These are phyloP conservation scores for Spodoptera littoralis DNA, from an alignment of 2,888 invertebrate species.

Conservation along the genomic window DNA sequence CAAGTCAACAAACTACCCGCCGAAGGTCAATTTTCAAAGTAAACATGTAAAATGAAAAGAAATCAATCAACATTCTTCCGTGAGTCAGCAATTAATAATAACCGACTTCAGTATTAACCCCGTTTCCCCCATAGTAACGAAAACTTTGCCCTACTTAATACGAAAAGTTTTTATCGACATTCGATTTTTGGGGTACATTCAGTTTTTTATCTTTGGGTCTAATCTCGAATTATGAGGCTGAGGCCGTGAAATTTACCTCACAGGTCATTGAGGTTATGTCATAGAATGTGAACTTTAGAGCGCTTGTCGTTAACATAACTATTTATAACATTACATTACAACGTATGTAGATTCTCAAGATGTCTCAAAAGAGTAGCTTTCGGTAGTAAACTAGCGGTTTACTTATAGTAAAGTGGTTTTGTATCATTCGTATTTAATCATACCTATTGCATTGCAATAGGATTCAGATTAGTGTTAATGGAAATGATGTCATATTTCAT, in stretches of 20 bases:
- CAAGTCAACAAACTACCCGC: no score
- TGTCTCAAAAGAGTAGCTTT: no score
- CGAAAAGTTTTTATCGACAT: constrained; percentile 18
- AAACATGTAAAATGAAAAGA: constrained; percentile 9
- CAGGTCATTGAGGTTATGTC: constrained; percentile 8
- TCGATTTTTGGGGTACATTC: constrained; percentile 3
- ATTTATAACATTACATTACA: constrained; percentile 4
- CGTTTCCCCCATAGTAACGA: constrained; percentile 3
- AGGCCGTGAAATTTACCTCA: constrained; percentile 14
- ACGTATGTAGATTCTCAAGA: no score
- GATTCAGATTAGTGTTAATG: no score
- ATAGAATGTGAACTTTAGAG: constrained; percentile 4
- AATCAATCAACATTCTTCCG: constrained; percentile 9
- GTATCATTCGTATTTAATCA: no score
- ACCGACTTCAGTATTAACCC: neutral
- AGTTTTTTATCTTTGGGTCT: constrained; percentile 27
- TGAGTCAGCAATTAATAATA: constrained; percentile 10
- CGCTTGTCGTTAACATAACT: constrained; percentile 16
- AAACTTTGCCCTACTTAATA: constrained; percentile 3
- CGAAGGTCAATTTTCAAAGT: constrained; percentile 10
- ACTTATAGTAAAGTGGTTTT: no score
- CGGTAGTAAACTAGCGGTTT: no score
- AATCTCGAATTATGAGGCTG: constrained; percentile 17
- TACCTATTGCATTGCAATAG: no score
- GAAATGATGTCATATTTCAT: no score